Evolutionary conservation across 2,113 vertebrate genomes (phyloP), one percentile per base, ranked within the genome.

Genomic region (Otocyon megalotis): DNA sequence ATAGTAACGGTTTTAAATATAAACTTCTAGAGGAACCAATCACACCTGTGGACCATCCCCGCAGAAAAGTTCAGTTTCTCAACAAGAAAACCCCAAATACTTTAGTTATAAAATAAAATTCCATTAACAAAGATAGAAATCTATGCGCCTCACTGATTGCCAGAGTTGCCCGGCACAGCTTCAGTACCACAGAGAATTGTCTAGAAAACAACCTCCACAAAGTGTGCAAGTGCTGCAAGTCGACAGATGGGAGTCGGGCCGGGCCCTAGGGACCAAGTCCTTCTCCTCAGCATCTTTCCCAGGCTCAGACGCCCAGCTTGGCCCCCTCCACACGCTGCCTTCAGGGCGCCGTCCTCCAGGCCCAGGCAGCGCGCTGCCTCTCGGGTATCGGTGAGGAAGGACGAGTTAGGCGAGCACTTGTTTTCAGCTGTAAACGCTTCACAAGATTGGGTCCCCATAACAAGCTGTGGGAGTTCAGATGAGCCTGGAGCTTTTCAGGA

Each of bases 401-500:
- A 56, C 3, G 72, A 76, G 48, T 92, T 24, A 85, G 86, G 89
- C 74, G 94, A 88, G 72, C 85, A 19, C 88, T 3, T 24, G 28
- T 26, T 62, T 93, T 77, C 76, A 82, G 82, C 94, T 96, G 97
- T 96, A 97, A 98, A 97, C 90, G 88, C 97, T 77, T 94, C 90
- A 3, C 71, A 11, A 24, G 82, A 88, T 26, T 30, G 37, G 88
- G 94, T 95, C 88, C 94, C 96, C 69, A 8, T 37, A 43, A 13
- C 77, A 90, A 94, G 76, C 4, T 11, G 35, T 12, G 93, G 86
- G 90, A 63, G 92, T 53, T 99, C 98, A 99, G 94, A 99, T 99
- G 97, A 99, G 99, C 98, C 99, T 98, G 83, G 99, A 99, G 98
- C 99, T 99, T 96, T 99, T 99, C 94, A 99, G 99, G 98, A 99